These are phyloP conservation scores for Mustelus asterias DNA, from an alignment of 2,113 vertebrate genomes.

Conservation along the genomic window DNA sequence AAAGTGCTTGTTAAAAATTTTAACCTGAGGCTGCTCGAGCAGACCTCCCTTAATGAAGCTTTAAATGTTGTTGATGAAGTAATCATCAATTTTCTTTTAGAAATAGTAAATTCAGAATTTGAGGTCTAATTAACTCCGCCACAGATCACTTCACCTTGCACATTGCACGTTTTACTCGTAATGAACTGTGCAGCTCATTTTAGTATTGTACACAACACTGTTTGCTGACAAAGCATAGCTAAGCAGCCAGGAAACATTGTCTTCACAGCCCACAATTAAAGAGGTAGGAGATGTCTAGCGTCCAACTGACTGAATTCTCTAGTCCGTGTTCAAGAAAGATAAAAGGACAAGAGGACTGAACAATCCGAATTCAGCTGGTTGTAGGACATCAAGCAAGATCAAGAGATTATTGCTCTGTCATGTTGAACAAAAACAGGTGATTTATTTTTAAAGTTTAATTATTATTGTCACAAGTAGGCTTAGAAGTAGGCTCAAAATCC, in stretches of 20 bases:
- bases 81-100: slow-evolving; percentile 88
- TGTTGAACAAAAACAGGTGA: neutral
- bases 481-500: too few relatives aligned
- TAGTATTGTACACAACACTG: slow-evolving; percentile 48
- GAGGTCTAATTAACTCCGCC: slow-evolving; percentile 74
- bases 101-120: slow-evolving; percentile 82
- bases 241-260: neutral
- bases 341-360: neutral
- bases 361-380: neutral
- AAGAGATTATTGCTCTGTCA: neutral
- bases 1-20: slow-evolving; percentile 89
- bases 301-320: neutral
- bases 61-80: slow-evolving; percentile 91
- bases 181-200: slow-evolving; percentile 56
- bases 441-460: too few relatives aligned
- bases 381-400: neutral
- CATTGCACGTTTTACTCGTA: slow-evolving; percentile 47
- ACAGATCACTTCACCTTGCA: slow-evolving; percentile 72
- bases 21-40: slow-evolving; percentile 82
- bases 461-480: too few relatives aligned
- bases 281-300: neutral
- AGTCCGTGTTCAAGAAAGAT: neutral
- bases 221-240: slow-evolving; percentile 1
- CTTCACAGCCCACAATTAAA: slow-evolving; percentile 7
- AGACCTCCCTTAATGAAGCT: slow-evolving; percentile 87